Conservation (phyloP, 1,140 invertebrate genomes). For the Caenorhabditis tropicalis region DNA sequence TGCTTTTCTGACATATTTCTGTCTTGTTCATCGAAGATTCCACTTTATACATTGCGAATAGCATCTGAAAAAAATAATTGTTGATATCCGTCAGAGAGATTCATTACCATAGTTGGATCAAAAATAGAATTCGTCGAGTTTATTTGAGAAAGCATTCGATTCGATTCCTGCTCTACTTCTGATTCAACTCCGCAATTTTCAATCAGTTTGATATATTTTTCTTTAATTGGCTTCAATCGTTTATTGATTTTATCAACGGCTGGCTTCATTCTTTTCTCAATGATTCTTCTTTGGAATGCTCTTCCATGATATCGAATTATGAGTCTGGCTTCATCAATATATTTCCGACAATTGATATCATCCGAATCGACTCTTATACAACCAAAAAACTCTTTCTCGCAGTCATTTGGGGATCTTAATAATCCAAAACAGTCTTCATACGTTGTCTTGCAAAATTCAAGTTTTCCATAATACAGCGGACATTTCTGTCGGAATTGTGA, state of each 20-base stretch:
- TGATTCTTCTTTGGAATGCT: background rate
- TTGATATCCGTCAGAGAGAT: background rate
- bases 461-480: background rate
- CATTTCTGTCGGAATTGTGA: background rate
- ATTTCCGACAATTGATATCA: background rate
- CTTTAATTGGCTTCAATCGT: background rate
- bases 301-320: background rate
- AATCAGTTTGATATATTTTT: background rate
- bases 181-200: background rate
- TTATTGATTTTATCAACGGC: background rate
- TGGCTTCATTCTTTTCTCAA: background rate
- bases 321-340: background rate
- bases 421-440: background rate
- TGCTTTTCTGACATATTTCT: background rate
- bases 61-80: background rate
- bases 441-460: background rate
- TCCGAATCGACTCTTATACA: background rate
- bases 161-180: background rate
- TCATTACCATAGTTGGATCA: background rate
- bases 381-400: background rate
- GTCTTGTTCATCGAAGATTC: background rate
- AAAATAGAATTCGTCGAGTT: background rate
- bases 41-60: background rate
- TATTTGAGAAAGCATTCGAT: background rate
- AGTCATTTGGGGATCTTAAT: background rate